Evolutionary conservation across 23 tunicate species (phyloP), one percentile per base, ranked within the genome.

Genomic region (Clavelina lepadiformis): DNA sequence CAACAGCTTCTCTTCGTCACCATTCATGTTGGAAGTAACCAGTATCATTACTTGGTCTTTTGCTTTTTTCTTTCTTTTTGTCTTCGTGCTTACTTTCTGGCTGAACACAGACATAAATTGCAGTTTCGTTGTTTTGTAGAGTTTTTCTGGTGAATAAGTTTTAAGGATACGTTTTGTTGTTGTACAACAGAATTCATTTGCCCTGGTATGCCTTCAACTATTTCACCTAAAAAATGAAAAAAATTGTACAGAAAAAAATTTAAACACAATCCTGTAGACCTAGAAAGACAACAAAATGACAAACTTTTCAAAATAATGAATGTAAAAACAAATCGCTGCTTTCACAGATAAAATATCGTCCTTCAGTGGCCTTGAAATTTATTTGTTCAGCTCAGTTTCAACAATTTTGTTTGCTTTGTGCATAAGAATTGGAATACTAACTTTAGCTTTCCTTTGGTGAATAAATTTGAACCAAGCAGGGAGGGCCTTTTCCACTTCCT

Each of bases 11-110:
- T 58, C 60, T 64, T 64, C 37, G 70, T 64, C 70, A 38, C 70
- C 70, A 64, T 64, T 64, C 70, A 64, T 64, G 60, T 64, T 64
- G 70, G 55, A 64, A 64, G 70, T 64, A 55, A 38, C 53, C 31
- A 64, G 70, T 35, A 64, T 23, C 13, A 26, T 64, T 64, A 64
- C 70, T 22, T 55, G 60, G 70, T 64, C 60, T 64, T 64, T 64
- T 26, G 70, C 70, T 38, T 54, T 64, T 38, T 64, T 64, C 55
- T n/a, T n/a, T n/a, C n/a, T n/a, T n/a, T n/a, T n/a, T n/a, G n/a
- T n/a, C n/a, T 58, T 29, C 65, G 32, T 26, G 32, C 20, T 36
- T 28, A 38, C 65, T 58, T 58, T 64, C n/a, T n/a, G n/a, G n/a
- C n/a, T n/a, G n/a, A n/a, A n/a, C n/a, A n/a, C n/a, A n/a, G n/a